Evolutionary conservation across 2,113 vertebrate species (phyloP), one percentile per base, ranked within the genome.

Genomic region (Lichenostomus cassidix): DNA sequence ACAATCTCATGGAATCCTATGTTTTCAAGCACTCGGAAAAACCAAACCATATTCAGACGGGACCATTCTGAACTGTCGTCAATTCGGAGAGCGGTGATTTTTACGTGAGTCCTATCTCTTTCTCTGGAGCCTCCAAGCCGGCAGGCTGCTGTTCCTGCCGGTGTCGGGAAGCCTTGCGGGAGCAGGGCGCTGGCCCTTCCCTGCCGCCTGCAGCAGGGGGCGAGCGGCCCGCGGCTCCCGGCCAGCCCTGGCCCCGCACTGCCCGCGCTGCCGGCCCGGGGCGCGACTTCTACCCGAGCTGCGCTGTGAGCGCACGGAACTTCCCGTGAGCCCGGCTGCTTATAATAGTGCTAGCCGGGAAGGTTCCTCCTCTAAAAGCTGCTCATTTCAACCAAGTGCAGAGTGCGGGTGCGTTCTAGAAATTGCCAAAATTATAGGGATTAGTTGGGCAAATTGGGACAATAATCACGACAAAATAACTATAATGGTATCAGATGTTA

Each of bases 81-180:
- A 24, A 0, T 80, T 42, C 0, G 0, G 10, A 77, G 21, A 83
- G 31, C 0, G 25, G 8, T 17, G 41, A 64, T 70, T 73, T 60
- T 64, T 21, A 53, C 53, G 4, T 2, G 6, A 79, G 22, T 9
- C n/a, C 44, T 15, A 3, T 9, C 31, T 16, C 3, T 42, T 64
- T 64, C 18, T 47, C 47, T n/a, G 28, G 17, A 44, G 53, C 28
- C 12, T 71, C 15, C 33, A 6, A 56, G 41, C 14, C 49, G 37
- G 52, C 73, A 25, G 53, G 50, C 7, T 15, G 41, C 76, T 35
- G 0, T 27, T 46, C 10, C 25, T 42, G 14, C 31, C 12, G 8
- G 24, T 0, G 23, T 23, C 7, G 28, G 35, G 29, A 33, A 41
- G 59, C 11, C 70, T 41, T 19, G 41, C 7, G 6, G 44, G 64